Conservation (phyloP, 2,113 vertebrate species). For the Petroica traversi region DNA sequence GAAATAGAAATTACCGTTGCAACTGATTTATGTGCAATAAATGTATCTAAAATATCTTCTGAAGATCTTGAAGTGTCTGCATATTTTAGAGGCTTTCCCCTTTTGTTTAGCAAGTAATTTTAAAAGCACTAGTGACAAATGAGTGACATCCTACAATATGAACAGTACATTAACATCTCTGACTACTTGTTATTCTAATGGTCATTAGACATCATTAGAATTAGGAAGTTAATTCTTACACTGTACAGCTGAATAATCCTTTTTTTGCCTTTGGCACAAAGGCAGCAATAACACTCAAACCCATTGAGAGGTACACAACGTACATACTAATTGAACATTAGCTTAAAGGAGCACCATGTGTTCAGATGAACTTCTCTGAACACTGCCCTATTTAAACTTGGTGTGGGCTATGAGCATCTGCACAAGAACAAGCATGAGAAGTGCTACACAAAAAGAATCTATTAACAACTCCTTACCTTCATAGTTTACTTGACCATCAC, state of each 20-base stretch:
- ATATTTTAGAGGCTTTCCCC: not conserved
- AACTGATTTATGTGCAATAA: not conserved
- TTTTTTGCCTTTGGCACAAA: not conserved
- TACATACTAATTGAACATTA: not conserved
- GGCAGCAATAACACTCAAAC: not conserved
- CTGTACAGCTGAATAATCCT: not conserved
- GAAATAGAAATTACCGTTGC: not conserved
- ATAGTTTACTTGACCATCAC: constrained; percentile 99
- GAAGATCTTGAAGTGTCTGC: not conserved
- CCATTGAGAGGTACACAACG: not conserved
- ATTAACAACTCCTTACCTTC: constrained; percentile 82
- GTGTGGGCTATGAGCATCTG: not conserved
- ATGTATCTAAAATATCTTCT: not conserved
- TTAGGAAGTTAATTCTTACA: not conserved
- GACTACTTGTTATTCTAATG: not conserved
- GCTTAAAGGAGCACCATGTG: not conserved
- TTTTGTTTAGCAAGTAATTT: not conserved
- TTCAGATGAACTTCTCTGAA: not conserved
- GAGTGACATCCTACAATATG: not conserved
- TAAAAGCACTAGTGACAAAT: not conserved
- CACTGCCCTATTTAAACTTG: not conserved
- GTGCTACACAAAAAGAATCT: not conserved
- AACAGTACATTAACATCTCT: not conserved
- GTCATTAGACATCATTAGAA: not conserved
- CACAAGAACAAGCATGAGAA: not conserved